Evolutionary conservation across 2,797 vertebrate genomes (phyloP).

Genomic region (Corythornis leucogaster): DNA sequence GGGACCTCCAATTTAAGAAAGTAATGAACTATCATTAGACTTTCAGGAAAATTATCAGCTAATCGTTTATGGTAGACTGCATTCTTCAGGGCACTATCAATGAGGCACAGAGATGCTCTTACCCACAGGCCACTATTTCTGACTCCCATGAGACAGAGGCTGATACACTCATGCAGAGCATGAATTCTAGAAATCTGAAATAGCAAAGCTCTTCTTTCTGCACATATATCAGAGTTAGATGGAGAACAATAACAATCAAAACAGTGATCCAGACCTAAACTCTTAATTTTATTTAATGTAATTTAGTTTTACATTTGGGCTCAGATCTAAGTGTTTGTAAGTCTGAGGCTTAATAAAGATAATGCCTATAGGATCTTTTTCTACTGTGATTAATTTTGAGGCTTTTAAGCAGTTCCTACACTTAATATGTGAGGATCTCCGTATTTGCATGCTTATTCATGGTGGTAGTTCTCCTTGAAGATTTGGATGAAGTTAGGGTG

Average conservation of each 20-base stretch:
- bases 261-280: not conserved
- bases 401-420: not conserved
- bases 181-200: not conserved
- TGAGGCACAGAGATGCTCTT: not conserved
- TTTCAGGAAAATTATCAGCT: not conserved
- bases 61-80: not conserved
- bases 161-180: not conserved
- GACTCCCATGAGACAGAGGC: not conserved
- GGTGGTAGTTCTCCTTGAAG: not conserved
- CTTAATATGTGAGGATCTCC: not conserved
- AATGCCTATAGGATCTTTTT: not conserved
- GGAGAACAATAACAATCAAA: not conserved
- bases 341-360: not conserved
- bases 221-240: not conserved
- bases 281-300: not conserved
- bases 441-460: not conserved
- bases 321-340: not conserved
- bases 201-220: not conserved
- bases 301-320: not conserved
- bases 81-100: not conserved
- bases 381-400: not conserved
- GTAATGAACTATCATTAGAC: not conserved
- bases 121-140: not conserved
- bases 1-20: not conserved
- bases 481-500: not conserved